Percentiles rank a stretch among this genome's conserved stretches.
These are phyloP conservation scores for Paramormyrops hopkinsi DNA, from an alignment of 2,797 vertebrate species.

Conservation along the genomic window DNA sequence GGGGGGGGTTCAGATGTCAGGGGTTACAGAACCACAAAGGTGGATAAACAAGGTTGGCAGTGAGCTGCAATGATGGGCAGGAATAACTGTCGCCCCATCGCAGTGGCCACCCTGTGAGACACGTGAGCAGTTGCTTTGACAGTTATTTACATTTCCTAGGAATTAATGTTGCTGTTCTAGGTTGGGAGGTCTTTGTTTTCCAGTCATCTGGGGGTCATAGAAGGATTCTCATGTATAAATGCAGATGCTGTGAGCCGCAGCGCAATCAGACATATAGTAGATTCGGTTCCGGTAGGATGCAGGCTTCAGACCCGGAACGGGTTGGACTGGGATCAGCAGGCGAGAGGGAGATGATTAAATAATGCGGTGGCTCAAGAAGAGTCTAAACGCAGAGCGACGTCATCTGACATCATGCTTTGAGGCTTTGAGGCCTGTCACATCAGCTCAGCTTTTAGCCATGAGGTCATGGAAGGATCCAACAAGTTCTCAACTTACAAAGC, in stretches of 20 bases:
- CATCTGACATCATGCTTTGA: not conserved
- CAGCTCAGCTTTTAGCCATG: not conserved
- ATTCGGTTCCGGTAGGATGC: not conserved
- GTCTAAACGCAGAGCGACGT: not conserved
- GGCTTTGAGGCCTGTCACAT: not conserved
- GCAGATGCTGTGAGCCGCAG: constrained; percentile 3
- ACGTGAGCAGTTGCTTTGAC: not conserved
- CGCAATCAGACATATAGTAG: not conserved
- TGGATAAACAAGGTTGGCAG: not conserved
- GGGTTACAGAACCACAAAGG: not conserved
- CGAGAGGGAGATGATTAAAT: not conserved
- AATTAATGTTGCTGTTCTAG: not conserved
- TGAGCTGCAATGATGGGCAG: not conserved
- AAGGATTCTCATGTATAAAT: not conserved
- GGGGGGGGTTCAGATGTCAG: constrained; percentile 44
- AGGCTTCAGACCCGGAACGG: constrained; percentile 2
- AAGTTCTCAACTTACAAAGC: constrained; percentile 3
- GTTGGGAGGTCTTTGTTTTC: not conserved
- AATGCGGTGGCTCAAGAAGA: not conserved
- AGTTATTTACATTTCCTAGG: not conserved
- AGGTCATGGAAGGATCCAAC: not conserved
- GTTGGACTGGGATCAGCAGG: not conserved
- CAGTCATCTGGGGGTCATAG: not conserved
- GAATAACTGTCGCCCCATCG: not conserved
- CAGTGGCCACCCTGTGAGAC: not conserved